These are phyloP conservation scores for Orgyia antiqua DNA, from an alignment of 2,888 invertebrate species.

Conservation along the genomic window DNA sequence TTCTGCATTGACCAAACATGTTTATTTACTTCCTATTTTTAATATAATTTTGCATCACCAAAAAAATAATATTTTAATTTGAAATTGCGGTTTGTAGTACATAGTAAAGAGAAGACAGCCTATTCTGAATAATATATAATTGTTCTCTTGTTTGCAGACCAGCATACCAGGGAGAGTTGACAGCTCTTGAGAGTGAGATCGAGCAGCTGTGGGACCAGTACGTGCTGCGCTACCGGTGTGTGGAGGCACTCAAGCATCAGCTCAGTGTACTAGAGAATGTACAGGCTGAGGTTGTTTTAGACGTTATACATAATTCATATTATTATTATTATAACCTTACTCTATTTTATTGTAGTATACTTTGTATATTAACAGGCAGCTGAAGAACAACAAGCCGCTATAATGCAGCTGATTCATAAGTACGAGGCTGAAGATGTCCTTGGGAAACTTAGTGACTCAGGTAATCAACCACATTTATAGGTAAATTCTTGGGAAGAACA, in stretches of 20 bases:
- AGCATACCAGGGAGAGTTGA: constrained; percentile 97
- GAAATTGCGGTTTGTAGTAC: too few species aligned
- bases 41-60: too few species aligned
- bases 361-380: constrained; percentile 70
- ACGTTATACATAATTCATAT: too few species aligned
- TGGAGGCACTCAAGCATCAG: constrained; percentile 92
- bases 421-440: constrained; percentile 74
- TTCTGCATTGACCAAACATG: too few species aligned
- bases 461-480: constrained; percentile 35
- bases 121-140: too few species aligned
- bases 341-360: neutral
- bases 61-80: too few species aligned
- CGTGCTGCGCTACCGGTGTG: constrained; percentile 90
- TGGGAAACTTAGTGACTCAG: constrained; percentile 69
- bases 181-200: constrained; percentile 90
- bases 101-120: too few species aligned
- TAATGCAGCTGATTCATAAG: constrained; percentile 75
- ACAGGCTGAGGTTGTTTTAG: constrained; percentile 86
- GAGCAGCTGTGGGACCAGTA: constrained; percentile 92
- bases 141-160: too few species aligned
- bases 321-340: too few species aligned
- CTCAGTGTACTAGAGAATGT: constrained; percentile 88
- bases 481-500: too few species aligned
- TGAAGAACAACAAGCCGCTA: constrained; percentile 81
- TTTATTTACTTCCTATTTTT: too few species aligned